Conservation (phyloP, 2,113 vertebrate genomes). For the Bos indicus region DNA sequence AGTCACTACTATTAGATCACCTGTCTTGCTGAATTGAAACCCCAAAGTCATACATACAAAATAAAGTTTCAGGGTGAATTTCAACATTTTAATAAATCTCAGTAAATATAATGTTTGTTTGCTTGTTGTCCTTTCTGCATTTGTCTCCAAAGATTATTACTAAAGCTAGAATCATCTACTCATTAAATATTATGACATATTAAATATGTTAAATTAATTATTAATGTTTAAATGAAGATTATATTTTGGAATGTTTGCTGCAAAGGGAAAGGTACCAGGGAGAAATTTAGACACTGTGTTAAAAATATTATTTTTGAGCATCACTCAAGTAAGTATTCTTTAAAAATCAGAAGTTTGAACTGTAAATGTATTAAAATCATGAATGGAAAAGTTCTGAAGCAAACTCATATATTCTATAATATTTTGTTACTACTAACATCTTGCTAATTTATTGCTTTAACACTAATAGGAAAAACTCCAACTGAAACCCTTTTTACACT, state of each 20-base stretch:
- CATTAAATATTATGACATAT: background rate
- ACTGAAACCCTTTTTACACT: background rate
- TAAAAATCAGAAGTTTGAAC: background rate
- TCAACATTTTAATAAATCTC: background rate
- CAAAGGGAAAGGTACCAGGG: background rate
- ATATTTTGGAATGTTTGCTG: background rate
- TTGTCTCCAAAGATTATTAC: conserved; percentile 12
- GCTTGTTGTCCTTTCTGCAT: background rate
- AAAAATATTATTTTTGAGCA: background rate
- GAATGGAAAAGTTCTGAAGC: background rate
- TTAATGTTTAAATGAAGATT: background rate
- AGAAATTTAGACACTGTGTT: background rate
- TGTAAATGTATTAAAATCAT: background rate
- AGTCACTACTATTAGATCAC: background rate
- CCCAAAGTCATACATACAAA: background rate
- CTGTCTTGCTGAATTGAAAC: conserved; percentile 7
- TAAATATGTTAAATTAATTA: conserved; percentile 14
- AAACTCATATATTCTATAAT: background rate
- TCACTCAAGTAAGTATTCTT: background rate
- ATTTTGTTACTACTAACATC: background rate
- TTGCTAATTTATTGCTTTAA: background rate
- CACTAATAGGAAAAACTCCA: background rate
- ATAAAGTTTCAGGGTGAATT: background rate
- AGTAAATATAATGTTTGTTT: background rate
- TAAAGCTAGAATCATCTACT: background rate